Base-by-base conservation (phyloP, 1,140 invertebrate species). In the Drosophila arizonae region DNA sequence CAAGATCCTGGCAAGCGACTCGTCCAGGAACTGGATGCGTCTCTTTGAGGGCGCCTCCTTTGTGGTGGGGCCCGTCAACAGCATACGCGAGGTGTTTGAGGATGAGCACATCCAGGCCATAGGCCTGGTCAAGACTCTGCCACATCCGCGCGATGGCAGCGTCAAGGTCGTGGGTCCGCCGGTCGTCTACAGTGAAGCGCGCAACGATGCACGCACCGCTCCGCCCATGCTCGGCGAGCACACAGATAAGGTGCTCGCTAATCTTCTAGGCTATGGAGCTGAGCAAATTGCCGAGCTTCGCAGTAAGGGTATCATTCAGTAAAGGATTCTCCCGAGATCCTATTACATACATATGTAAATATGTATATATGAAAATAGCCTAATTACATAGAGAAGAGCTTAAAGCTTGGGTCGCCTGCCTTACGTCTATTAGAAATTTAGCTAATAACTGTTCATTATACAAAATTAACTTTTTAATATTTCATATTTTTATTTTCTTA, bases 41-140 rank as follows among this genome's bases (percentile, higher is more conserved):
- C 90, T 94, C 60, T 96, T 99, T 70, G 94, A 95, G 60, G 94
- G 94, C 28, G 93, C 94, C 6, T 92, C 95, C 2, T 97, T 98
- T 90, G 97, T 98, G 3, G 96, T 95, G 91, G 98, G 97, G 0
- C 97, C 97, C 0, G 94, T 99, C 1, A 99, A 99, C 93, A 95
- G 93, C 13, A 95, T 99, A 86, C 92, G 94, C 63, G 94, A 98
- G 92, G 96, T 97, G 0, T 99, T 99, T 90, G 93, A 95, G 52
- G 97, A 99, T 93, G 95, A 95, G 6, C 97, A 99, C 92, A 94
- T 98, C 0, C 93, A 95, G 74, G 92, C 95, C 17, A 95, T 96
- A 77, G 93, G 93, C 13, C 87, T 98, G 64, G 96, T 98, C 1
- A 94, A 97, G 92, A 95, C 95, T 60, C 80, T 98, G 62, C 88